Evolutionary conservation across 2,797 vertebrate species (phyloP).

Genomic region (Cossypha caffra): DNA sequence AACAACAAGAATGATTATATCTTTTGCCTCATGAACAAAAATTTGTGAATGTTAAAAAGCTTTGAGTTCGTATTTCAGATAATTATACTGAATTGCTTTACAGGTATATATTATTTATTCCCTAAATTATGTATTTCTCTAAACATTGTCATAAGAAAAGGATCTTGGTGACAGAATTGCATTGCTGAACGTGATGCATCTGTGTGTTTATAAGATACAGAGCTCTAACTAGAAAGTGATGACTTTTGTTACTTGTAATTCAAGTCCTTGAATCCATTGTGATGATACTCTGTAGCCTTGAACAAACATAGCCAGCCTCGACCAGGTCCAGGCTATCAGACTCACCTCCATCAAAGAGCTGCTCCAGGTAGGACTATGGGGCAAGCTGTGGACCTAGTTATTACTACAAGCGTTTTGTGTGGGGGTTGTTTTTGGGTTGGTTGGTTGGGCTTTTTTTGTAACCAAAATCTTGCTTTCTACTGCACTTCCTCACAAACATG

Average conservation of each 20-base stretch:
- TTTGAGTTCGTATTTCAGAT: background rate
- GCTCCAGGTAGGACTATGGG: background rate
- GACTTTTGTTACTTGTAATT: background rate
- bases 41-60: background rate
- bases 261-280: background rate
- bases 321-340: background rate
- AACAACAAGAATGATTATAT: constrained; percentile 27
- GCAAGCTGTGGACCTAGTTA: background rate
- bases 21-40: constrained; percentile 23
- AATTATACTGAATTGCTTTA: background rate
- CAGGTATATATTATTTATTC: background rate
- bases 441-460: background rate
- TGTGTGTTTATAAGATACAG: background rate
- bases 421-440: background rate
- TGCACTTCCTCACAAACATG: background rate
- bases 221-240: background rate
- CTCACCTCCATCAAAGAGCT: background rate
- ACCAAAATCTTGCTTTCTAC: background rate
- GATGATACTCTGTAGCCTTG: background rate
- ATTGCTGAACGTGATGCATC: background rate
- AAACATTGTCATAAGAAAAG: background rate
- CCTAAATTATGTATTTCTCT: background rate
- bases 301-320: background rate
- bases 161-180: background rate
- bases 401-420: background rate